A percentile compares a stretch with the other conserved stretches of the same genome.
phyloP scores from a whole-genome alignment of 2,888 invertebrate species.

The Rhynchonema sp. region DNA sequence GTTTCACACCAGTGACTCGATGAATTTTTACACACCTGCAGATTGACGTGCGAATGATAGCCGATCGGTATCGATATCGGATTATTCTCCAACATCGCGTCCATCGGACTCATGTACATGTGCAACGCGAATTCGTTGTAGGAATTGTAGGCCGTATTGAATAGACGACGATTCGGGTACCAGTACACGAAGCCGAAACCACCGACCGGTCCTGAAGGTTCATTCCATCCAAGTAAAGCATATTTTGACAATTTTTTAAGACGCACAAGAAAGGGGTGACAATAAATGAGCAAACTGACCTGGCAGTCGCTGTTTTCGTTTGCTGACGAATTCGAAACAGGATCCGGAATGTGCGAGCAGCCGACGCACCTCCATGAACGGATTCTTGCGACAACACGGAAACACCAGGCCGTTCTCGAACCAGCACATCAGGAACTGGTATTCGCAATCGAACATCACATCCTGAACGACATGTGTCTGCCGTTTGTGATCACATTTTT shows the following conservation, averaged over 20 bases:
- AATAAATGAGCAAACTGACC: no score
- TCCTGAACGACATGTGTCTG: no score
- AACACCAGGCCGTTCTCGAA: no score
- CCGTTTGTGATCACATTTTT: no score
- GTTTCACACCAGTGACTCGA: no score
- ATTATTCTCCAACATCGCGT: slow-evolving; percentile 5
- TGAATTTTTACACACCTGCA: not conserved
- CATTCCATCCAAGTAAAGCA: no score
- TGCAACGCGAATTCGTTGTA: slow-evolving; percentile 4
- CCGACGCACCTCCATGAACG: not conserved
- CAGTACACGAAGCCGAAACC: slow-evolving; percentile 5
- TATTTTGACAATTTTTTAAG: no score
- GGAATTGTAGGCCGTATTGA: slow-evolving; percentile 1
- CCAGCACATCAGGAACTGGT: slow-evolving; percentile 1
- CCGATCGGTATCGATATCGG: not conserved
- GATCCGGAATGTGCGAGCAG: slow-evolving; percentile 1
- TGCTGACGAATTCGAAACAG: not conserved
- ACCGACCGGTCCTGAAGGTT: slow-evolving; percentile 6
- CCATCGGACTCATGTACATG: slow-evolving; percentile 1
- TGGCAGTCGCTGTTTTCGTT: not conserved
- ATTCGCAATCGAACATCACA: not conserved
- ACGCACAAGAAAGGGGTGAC: no score
- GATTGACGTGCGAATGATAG: not conserved
- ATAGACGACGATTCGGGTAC: slow-evolving; percentile 2
- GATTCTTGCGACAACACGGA: not conserved